Percentiles rank a stretch among this genome's conserved stretches.
Evolutionary conservation across 1,140 invertebrate species (phyloP).

Genomic region (Drosophila tropicalis): DNA sequence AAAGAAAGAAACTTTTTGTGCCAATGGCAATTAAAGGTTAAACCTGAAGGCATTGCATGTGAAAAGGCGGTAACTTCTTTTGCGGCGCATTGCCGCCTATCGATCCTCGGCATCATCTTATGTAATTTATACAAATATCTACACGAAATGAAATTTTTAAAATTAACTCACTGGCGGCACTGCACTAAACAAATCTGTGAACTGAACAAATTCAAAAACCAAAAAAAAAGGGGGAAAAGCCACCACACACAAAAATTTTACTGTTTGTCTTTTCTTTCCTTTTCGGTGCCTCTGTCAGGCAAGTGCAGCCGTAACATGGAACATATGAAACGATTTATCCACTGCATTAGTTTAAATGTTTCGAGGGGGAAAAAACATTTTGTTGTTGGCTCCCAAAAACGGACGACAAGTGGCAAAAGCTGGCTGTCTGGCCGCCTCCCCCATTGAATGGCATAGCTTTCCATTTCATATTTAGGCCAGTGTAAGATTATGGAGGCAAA

Average conservation of each 20-base stretch:
- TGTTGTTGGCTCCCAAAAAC: slow-evolving; percentile 13
- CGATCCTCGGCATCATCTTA: slow-evolving; percentile 44
- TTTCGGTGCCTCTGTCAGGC: slow-evolving; percentile 18
- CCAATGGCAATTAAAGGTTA: slow-evolving; percentile 61
- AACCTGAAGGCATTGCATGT: slow-evolving; percentile 58
- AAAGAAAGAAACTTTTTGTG: slow-evolving; percentile 25
- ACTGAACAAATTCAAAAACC: too few relatives aligned
- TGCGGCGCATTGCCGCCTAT: slow-evolving; percentile 43
- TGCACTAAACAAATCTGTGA: neutral
- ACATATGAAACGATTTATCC: slow-evolving; percentile 32
- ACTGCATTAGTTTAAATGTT: neutral
- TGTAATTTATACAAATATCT: slow-evolving; percentile 21
- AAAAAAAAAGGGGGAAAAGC: neutral
- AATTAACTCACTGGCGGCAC: slow-evolving; percentile 39
- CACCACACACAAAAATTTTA: slow-evolving; percentile 7
- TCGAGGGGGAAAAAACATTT: slow-evolving; percentile 19
- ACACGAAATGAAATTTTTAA: slow-evolving; percentile 46
- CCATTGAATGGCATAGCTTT: slow-evolving; percentile 18
- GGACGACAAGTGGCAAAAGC: slow-evolving; percentile 53
- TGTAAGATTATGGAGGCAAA: slow-evolving; percentile 52
- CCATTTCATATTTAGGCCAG: slow-evolving; percentile 56
- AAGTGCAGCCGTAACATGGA: slow-evolving; percentile 36
- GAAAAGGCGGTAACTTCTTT: slow-evolving; percentile 40
- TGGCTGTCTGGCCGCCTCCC: slow-evolving; percentile 4
- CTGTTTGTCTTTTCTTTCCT: neutral